Conservation (phyloP, 1,140 invertebrate genomes). For the Atta colombica region DNA sequence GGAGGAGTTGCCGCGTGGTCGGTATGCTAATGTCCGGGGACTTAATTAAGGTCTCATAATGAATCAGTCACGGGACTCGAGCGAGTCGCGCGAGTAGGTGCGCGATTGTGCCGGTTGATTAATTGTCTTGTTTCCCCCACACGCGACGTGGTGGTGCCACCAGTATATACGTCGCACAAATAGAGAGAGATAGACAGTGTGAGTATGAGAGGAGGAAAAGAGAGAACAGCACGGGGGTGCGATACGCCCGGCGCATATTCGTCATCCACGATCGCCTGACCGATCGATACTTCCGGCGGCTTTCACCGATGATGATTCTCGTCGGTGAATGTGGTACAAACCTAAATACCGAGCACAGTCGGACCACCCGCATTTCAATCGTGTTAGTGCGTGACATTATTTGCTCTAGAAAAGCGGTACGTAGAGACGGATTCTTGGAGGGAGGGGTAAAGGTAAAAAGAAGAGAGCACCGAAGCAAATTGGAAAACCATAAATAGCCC, state of each 20-base stretch:
- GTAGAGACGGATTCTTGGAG: background rate
- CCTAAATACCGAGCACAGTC: slow-evolving; percentile 5
- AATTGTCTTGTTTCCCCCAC: slow-evolving; percentile 74
- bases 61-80: slow-evolving; percentile 80
- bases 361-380: background rate
- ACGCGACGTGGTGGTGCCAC: background rate
- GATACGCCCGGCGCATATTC: slow-evolving; percentile 53
- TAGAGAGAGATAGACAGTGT: slow-evolving; percentile 11
- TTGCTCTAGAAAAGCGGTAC: background rate
- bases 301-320: slow-evolving; percentile 37
- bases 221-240: background rate
- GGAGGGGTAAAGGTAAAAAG: background rate
- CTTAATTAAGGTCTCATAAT: slow-evolving; percentile 83
- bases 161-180: slow-evolving; percentile 1
- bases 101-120: slow-evolving; percentile 78
- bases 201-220: background rate
- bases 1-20: slow-evolving; percentile 59
- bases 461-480: background rate
- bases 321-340: background rate
- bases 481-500: background rate
- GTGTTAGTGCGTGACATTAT: slow-evolving; percentile 3
- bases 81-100: slow-evolving; percentile 62
- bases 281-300: slow-evolving; percentile 60
- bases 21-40: slow-evolving; percentile 82
- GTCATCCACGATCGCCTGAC: slow-evolving; percentile 61